Percentiles rank a stretch among this genome's conserved stretches.
phyloP scores from a whole-genome alignment of 2,888 invertebrate genomes.

The Cosmia trapezina region DNA sequence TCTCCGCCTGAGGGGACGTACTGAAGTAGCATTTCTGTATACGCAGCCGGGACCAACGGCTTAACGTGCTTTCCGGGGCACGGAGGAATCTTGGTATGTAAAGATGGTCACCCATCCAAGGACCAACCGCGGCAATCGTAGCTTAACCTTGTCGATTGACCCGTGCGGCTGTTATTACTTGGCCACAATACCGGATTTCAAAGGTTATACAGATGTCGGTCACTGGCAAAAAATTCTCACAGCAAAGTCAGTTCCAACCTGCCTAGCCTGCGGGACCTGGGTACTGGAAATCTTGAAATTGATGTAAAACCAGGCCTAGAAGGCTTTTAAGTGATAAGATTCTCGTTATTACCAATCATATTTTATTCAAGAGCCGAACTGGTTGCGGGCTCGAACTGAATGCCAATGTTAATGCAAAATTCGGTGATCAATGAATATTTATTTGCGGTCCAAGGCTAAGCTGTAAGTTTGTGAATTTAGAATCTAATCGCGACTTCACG shows the following conservation, averaged over 20 bases:
- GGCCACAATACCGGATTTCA: constrained; percentile 31
- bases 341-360: constrained; percentile 58
- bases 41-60: too few relatives aligned
- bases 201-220: constrained; percentile 25
- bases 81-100: too few relatives aligned
- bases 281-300: constrained; percentile 1
- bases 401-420: constrained; percentile 67
- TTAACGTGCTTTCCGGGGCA: too few relatives aligned
- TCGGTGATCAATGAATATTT: constrained; percentile 67
- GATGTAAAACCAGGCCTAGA: constrained; percentile 1
- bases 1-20: too few relatives aligned
- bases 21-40: too few relatives aligned
- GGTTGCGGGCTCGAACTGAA: constrained; percentile 63
- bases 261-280: not conserved
- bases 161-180: too few relatives aligned
- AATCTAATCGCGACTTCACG: constrained; percentile 41
- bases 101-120: too few relatives aligned
- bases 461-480: constrained; percentile 29
- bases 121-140: too few relatives aligned
- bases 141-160: too few relatives aligned
- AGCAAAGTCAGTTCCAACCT: not conserved
- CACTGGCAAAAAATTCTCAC: constrained; percentile 1
- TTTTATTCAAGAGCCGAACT: constrained; percentile 63
- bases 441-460: constrained; percentile 58
- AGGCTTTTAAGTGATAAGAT: constrained; percentile 22